phyloP scores from a whole-genome alignment of 2,113 vertebrate species.

The Corythornis madagascariensis region DNA sequence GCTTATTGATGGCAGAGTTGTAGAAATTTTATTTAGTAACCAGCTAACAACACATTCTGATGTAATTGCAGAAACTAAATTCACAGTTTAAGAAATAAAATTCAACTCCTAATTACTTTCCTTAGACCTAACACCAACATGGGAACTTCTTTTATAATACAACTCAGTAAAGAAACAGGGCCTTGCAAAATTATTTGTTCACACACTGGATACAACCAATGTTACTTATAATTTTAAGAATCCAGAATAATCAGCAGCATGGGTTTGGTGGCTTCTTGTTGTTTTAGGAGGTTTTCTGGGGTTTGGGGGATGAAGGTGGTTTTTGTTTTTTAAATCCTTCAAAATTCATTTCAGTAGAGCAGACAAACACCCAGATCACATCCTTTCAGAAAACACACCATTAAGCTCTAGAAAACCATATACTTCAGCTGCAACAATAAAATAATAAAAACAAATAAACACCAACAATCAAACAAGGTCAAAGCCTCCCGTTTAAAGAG shows the following conservation, averaged over 20 bases:
- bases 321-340: not conserved
- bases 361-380: not conserved
- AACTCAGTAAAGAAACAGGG: not conserved
- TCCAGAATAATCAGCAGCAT: not conserved
- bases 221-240: not conserved
- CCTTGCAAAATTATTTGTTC: not conserved
- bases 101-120: not conserved
- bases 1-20: not conserved
- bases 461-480: not conserved
- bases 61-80: constrained; percentile 8
- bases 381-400: not conserved
- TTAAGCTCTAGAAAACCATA: not conserved
- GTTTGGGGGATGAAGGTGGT: fast-evolving
- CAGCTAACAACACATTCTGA: not conserved
- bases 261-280: not conserved
- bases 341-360: not conserved
- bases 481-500: not conserved
- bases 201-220: not conserved
- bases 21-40: not conserved
- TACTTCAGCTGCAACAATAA: not conserved
- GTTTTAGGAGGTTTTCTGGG: too few species aligned
- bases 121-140: not conserved
- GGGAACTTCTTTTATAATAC: not conserved
- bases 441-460: not conserved
- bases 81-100: constrained; percentile 48